Evolutionary conservation across 2,113 vertebrate species (phyloP).

Genomic region (Sphaerodactylus townsendi): DNA sequence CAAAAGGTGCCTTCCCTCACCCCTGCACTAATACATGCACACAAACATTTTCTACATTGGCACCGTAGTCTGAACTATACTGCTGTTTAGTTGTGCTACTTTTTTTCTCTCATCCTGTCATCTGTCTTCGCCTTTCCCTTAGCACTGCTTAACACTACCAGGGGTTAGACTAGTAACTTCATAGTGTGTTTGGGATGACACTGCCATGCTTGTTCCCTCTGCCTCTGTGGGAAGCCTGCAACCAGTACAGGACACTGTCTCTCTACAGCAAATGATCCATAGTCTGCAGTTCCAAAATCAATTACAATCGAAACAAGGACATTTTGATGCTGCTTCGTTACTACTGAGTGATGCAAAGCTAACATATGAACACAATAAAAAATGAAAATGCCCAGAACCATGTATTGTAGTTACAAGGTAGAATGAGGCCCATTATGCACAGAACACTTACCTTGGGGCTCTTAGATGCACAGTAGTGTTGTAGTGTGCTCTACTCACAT

Average conservation of each 20-base stretch:
- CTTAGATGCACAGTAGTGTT: too few species aligned
- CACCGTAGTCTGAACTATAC: conserved; percentile 11
- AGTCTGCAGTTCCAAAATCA: not conserved
- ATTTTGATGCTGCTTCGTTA: not conserved
- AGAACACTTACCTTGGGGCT: too few species aligned
- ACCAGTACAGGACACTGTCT: not conserved
- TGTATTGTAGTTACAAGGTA: not conserved
- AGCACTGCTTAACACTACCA: too few species aligned
- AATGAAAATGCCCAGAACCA: conserved; percentile 17
- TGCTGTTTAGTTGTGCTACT: conserved; percentile 38
- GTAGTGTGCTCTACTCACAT: too few species aligned
- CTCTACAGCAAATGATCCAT: conserved; percentile 8
- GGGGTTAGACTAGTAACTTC: conserved; percentile 15
- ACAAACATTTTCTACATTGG: conserved; percentile 10
- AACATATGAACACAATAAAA: conserved; percentile 4
- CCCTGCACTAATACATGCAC: too few species aligned
- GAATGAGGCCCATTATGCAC: too few species aligned
- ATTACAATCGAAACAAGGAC: not conserved
- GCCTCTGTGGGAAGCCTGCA: conserved; percentile 1
- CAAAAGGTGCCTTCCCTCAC: not conserved
- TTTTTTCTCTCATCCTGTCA: conserved; percentile 18
- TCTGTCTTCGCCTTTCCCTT: too few species aligned
- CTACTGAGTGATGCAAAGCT: not conserved
- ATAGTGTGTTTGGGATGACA: not conserved
- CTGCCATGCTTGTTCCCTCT: not conserved